These are phyloP conservation scores for Melanotaenia boesemani DNA, from an alignment of 2,797 vertebrate species.

Conservation along the genomic window DNA sequence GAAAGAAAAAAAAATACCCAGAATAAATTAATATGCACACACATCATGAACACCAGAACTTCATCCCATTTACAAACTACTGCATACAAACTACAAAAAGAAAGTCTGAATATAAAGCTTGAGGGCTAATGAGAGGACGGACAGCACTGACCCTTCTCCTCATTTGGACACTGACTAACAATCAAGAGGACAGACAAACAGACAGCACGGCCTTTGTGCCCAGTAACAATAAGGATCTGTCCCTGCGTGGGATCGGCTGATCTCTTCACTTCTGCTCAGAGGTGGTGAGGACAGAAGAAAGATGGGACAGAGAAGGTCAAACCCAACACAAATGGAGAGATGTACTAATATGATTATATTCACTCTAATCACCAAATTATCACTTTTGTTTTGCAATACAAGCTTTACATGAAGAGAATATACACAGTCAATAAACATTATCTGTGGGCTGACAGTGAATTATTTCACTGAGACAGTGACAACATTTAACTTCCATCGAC, in stretches of 20 bases:
- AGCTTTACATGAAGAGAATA: neutral
- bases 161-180: slow-evolving; percentile 46
- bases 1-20: neutral
- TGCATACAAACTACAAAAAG: neutral
- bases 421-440: no score
- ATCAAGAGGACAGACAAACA: slow-evolving; percentile 37
- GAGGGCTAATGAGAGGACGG: slow-evolving; percentile 12
- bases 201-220: slow-evolving; percentile 70
- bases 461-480: neutral
- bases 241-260: slow-evolving; percentile 53
- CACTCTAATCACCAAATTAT: neutral
- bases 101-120: slow-evolving; percentile 4
- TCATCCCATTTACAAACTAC: neutral
- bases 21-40: neutral
- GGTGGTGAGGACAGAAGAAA: slow-evolving; percentile 35
- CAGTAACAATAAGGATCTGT: slow-evolving; percentile 73
- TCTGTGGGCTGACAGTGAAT: neutral
- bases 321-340: slow-evolving; percentile 1
- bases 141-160: slow-evolving; percentile 46
- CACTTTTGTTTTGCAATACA: neutral
- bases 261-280: slow-evolving; percentile 51
- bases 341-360: neutral
- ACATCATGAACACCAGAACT: neutral
- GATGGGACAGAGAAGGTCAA: slow-evolving; percentile 19
- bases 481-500: neutral